phyloP scores from a whole-genome alignment of 2,113 vertebrate genomes.

The Nettapus auritus region DNA sequence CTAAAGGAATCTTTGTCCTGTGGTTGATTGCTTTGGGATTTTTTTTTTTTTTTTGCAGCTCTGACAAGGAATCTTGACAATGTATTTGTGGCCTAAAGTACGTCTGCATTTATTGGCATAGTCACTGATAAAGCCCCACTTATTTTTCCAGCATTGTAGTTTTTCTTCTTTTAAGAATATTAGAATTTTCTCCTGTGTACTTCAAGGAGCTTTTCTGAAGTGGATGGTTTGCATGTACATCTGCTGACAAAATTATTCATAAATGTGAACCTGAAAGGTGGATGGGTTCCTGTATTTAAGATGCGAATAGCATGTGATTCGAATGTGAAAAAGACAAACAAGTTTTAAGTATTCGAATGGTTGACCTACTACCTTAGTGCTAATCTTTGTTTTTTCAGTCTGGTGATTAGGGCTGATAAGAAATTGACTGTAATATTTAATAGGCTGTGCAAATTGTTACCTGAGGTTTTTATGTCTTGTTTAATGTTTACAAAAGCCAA shows the following conservation, averaged over 20 bases:
- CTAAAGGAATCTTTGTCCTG: not conserved
- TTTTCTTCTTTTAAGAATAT: not conserved
- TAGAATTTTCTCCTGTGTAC: not conserved
- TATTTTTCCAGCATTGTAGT: not conserved
- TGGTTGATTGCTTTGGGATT: not conserved
- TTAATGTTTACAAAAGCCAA: constrained; percentile 38
- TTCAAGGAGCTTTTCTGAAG: not conserved
- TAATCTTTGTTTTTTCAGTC: constrained; percentile 16
- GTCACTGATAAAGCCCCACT: not conserved
- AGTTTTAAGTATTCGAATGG: not conserved
- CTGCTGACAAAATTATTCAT: not conserved
- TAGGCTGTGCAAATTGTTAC: not conserved
- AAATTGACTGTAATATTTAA: not conserved
- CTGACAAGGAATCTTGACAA: not conserved
- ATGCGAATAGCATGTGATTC: not conserved
- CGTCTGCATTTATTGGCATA: not conserved
- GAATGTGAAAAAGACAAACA: not conserved
- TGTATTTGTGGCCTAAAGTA: not conserved
- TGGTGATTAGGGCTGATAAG: constrained; percentile 24
- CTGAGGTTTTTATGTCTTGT: not conserved
- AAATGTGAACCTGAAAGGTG: not conserved
- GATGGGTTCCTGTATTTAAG: not conserved
- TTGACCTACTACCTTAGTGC: not conserved
- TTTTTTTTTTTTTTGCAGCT: not conserved
- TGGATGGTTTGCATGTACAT: not conserved